Evolutionary conservation across 2,797 vertebrate genomes (phyloP).

Genomic region (Bovichtus variegatus): DNA sequence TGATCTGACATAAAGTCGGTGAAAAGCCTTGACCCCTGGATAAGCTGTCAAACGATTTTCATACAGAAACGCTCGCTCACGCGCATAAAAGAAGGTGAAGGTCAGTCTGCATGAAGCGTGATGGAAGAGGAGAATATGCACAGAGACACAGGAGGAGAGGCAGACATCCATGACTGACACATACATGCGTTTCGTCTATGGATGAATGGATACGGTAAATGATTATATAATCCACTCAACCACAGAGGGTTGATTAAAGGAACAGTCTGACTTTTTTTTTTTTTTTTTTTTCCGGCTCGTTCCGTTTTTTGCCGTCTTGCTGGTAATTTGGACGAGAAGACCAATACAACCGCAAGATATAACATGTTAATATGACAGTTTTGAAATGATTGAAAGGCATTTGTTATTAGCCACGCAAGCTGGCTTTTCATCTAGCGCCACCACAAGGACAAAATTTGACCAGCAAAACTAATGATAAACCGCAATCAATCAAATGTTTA

Average conservation of each 20-base stretch:
- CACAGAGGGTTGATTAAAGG: constrained; percentile 47
- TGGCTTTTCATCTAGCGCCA: not conserved
- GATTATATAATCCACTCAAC: constrained; percentile 38
- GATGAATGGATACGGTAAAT: constrained; percentile 44
- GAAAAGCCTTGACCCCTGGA: constrained; percentile 65
- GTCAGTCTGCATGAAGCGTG: constrained; percentile 45
- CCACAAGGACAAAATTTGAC: not conserved
- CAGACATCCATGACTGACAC: constrained; percentile 52
- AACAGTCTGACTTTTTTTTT: constrained; percentile 43
- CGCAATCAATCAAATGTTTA: not conserved
- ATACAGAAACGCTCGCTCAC: constrained; percentile 47
- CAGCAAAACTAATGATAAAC: not conserved
- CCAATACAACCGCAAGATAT: not conserved
- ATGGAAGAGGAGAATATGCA: constrained; percentile 21
- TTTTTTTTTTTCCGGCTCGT: not conserved
- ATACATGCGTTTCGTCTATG: constrained; percentile 24
- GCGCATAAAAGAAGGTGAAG: constrained; percentile 57
- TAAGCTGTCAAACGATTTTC: constrained; percentile 62
- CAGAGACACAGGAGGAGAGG: constrained; percentile 21
- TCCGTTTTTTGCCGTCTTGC: not conserved
- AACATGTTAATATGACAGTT: not conserved
- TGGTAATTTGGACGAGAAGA: constrained; percentile 4
- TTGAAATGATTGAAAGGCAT: not conserved
- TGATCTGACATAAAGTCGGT: constrained; percentile 57
- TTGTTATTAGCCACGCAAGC: not conserved